These are phyloP conservation scores for Lepidocolaptes lacrymiger DNA, from an alignment of 2,797 vertebrate genomes.

Conservation along the genomic window DNA sequence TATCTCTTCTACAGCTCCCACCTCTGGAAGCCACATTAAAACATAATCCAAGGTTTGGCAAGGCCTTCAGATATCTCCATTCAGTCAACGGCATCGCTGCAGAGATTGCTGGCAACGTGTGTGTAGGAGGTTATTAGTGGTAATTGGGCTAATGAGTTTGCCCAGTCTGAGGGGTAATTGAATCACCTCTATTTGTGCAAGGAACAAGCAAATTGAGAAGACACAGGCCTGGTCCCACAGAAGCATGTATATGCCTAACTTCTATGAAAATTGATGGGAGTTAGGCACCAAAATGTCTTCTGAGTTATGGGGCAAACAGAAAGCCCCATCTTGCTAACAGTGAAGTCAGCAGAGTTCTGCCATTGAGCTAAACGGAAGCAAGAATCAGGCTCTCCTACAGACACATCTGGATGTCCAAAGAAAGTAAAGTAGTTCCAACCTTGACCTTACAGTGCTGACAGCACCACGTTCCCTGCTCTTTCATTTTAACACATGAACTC, in stretches of 20 bases:
- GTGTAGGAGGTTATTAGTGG: slow-evolving; percentile 38
- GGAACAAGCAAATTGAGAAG: slow-evolving; percentile 41
- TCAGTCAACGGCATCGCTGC: not conserved
- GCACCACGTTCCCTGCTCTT: not conserved
- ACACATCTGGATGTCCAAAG: not conserved
- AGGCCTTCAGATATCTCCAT: not conserved
- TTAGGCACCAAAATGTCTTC: slow-evolving; percentile 28
- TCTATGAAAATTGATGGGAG: not conserved
- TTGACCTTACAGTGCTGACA: not conserved
- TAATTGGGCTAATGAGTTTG: slow-evolving; percentile 52
- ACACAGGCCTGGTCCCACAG: slow-evolving; percentile 18
- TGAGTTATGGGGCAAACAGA: not conserved
- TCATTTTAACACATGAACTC: not conserved
- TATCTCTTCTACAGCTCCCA: not conserved
- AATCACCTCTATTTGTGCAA: slow-evolving; percentile 44
- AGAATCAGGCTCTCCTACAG: not conserved
- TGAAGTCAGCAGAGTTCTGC: not conserved
- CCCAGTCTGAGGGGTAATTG: slow-evolving; percentile 44
- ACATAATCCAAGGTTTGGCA: not conserved
- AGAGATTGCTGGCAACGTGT: slow-evolving; percentile 4
- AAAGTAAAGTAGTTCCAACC: not conserved
- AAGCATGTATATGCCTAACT: not conserved
- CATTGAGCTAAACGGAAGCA: not conserved
- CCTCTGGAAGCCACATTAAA: not conserved
- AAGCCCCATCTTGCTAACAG: not conserved